A percentile compares a stretch with the other conserved stretches of the same genome.
phyloP scores from a whole-genome alignment of 2,888 invertebrate genomes.

The Diarsia brunnea region DNA sequence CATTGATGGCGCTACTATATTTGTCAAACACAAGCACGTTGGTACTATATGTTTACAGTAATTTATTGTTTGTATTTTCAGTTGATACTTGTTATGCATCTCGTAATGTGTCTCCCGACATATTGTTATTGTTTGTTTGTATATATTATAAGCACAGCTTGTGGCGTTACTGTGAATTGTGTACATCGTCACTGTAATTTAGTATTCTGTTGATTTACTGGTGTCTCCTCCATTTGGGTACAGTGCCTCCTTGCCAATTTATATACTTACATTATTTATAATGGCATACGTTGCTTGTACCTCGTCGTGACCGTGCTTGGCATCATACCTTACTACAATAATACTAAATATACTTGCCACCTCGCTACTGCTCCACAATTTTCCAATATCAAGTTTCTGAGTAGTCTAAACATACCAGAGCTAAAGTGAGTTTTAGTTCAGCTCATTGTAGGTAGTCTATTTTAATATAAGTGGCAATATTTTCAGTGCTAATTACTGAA shows the following conservation, averaged over 20 bases:
- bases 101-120: conserved; percentile 29
- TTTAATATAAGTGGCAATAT: conserved; percentile 55
- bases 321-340: conserved; percentile 55
- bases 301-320: conserved; percentile 64
- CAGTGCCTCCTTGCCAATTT: conserved; percentile 72
- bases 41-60: background rate
- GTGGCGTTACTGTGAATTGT: conserved; percentile 71
- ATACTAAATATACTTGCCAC: conserved; percentile 50
- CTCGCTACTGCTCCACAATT: conserved; percentile 32
- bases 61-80: conserved; percentile 25
- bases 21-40: conserved; percentile 19
- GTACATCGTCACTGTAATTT: conserved; percentile 79
- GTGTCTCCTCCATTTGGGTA: conserved; percentile 66
- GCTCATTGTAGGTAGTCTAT: conserved; percentile 54
- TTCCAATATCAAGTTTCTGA: conserved; percentile 58
- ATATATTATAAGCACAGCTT: conserved; percentile 49
- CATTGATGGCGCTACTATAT: conserved; percentile 45
- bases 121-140: conserved; percentile 52
- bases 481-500: conserved; percentile 57
- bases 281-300: conserved; percentile 67
- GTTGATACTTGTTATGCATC: conserved; percentile 30
- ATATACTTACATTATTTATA: conserved; percentile 73
- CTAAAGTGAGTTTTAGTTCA: conserved; percentile 36
- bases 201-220: conserved; percentile 75
- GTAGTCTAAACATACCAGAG: conserved; percentile 35